Evolutionary conservation across 2,113 vertebrate species (phyloP).

Genomic region (Larimichthys polyactis): DNA sequence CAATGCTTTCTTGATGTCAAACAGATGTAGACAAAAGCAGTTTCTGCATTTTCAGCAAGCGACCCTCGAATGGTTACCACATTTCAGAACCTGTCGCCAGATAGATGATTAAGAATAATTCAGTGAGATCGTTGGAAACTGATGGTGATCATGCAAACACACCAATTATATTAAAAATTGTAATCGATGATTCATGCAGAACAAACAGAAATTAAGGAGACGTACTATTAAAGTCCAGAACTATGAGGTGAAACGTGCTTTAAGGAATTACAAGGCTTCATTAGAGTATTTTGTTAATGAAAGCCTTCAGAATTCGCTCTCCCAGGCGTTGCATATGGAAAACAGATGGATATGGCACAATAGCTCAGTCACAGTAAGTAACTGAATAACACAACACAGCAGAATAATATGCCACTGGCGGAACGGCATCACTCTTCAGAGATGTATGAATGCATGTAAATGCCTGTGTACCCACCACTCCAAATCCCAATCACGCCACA

Average conservation of each 20-base stretch:
- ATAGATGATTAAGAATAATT: conserved; percentile 6
- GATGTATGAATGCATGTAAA: conserved; percentile 44
- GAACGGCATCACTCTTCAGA: conserved; percentile 28
- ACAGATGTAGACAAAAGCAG: not conserved
- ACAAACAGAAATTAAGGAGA: not conserved
- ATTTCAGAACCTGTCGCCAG: conserved; percentile 4
- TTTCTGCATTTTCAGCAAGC: not conserved
- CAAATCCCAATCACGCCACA: conserved; percentile 1
- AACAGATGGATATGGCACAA: conserved; percentile 45
- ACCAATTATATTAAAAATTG: no score
- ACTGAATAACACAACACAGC: conserved; percentile 42
- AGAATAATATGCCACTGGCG: conserved; percentile 26
- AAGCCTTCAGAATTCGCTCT: conserved; percentile 49
- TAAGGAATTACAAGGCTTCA: conserved; percentile 13
- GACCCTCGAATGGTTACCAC: not conserved
- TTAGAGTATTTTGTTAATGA: conserved; percentile 39
- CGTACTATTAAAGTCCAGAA: not conserved
- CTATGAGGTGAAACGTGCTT: conserved; percentile 17
- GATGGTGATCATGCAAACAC: not conserved
- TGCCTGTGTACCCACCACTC: conserved; percentile 31
- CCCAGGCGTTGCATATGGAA: conserved; percentile 21
- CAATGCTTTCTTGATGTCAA: conserved; percentile 1
- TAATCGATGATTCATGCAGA: not conserved
- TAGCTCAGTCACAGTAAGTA: conserved; percentile 35
- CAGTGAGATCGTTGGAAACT: not conserved